Evolutionary conservation across 2,797 vertebrate species (phyloP), one percentile per base, ranked within the genome.

Genomic region (Capromys pilorides): DNA sequence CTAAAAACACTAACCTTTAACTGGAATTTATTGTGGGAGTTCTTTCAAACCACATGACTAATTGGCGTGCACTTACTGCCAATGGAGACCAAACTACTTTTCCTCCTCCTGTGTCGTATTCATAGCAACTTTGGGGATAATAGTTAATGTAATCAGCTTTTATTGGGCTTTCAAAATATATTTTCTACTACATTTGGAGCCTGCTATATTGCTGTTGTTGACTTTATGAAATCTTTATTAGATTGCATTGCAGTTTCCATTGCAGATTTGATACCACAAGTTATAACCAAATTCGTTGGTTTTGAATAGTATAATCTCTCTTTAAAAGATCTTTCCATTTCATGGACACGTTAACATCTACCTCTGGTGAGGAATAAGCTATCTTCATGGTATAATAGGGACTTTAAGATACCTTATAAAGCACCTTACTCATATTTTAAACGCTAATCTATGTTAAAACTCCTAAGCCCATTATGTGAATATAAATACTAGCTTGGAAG

Each of bases 101-200:
- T 66, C 61, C 4, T 12, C 19, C 18, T 93, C 66, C 92, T 79
- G 33, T 57, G 16, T 54, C 94, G 0, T 59, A 24, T 5, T 86
- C 4, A 88, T 45, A 97, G 92, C 24, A 95, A 94, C 31, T 82
- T 79, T 22, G 54, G 59, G 86, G 81, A 91, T 94, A 91, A 93
- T 73, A 26, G 26, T 96, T 54, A 96, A 93, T 95, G 28, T 8
- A 94, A 83, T 97, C 88, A 91, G 5, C 90, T 93, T 59, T 88
- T 87, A 41, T n/a, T 93, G 73, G 69, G 62, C 54, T 94, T 57
- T 75, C 91, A 54, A 95, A 90, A 83, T 81, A 75, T 66, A 24
- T 69, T 12, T 87, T 64, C 28, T 61, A 77, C 81, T 92, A 95
- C 82, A 64, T 81, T 95, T 87, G 87, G 21, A 26, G 19, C 77